Percentiles rank a stretch among this genome's conserved stretches.
Conservation (phyloP, 1,140 invertebrate species). For the Micrasema minimum region DNA sequence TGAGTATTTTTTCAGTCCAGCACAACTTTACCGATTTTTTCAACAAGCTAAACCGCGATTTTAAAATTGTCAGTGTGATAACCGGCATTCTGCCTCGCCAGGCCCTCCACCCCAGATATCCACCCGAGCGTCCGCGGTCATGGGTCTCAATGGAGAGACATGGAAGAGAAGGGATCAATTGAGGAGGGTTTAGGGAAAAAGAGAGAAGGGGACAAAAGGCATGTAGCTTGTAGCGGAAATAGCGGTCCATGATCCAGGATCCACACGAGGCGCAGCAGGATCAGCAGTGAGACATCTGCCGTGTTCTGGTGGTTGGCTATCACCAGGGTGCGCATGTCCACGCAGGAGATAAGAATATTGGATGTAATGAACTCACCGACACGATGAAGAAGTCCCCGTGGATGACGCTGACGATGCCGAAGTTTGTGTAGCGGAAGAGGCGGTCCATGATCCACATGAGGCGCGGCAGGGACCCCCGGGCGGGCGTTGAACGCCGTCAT, state of each 20-base stretch:
- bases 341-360: too few species aligned
- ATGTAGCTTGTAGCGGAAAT: constrained; percentile 97
- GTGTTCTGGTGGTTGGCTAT: constrained; percentile 96
- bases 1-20: too few species aligned
- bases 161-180: too few species aligned
- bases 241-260: constrained; percentile 95
- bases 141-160: too few species aligned
- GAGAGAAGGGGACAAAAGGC: too few species aligned
- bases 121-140: too few species aligned
- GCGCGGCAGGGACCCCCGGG: constrained; percentile 78
- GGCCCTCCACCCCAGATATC: too few species aligned
- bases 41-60: too few species aligned
- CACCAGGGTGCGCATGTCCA: constrained; percentile 81
- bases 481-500: constrained; percentile 89
- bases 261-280: constrained; percentile 91
- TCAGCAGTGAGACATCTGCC: constrained; percentile 92
- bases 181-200: too few species aligned
- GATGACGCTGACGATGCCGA: constrained; percentile 89
- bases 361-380: constrained; percentile 76
- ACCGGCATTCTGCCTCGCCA: too few species aligned
- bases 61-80: too few species aligned
- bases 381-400: constrained; percentile 97
- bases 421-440: constrained; percentile 95
- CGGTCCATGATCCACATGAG: constrained; percentile 98
- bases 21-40: too few species aligned